Evolutionary conservation across 2,888 invertebrate species (phyloP).

Genomic region (Metopia argyrocephala): DNA sequence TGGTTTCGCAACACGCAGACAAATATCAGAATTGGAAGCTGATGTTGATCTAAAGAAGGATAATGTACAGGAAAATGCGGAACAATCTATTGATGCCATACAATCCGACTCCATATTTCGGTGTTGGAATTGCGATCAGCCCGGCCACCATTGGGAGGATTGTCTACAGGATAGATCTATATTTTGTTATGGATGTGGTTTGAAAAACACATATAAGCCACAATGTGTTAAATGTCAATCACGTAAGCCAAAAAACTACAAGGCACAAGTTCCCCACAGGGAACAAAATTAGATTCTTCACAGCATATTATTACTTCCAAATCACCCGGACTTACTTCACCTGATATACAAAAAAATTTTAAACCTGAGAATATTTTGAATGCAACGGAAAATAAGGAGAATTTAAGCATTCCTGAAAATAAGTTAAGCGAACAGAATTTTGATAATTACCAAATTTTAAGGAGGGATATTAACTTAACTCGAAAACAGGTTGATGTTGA

Average conservation of each 20-base stretch:
- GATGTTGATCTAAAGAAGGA: not conserved
- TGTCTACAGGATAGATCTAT: constrained; percentile 5
- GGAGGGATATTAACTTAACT: not conserved
- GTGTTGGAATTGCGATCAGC: too few species aligned
- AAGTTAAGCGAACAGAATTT: too few species aligned
- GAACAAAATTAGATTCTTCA: not conserved
- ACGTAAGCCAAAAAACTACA: constrained; percentile 31
- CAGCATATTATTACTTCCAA: not conserved
- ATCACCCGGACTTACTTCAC: not conserved
- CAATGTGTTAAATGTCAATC: constrained; percentile 20
- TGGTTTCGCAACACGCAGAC: constrained; percentile 1
- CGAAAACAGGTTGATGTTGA: not conserved
- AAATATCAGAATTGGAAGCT: constrained; percentile 18
- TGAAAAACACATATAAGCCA: constrained; percentile 27
- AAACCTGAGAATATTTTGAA: not conserved
- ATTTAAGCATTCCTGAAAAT: too few species aligned
- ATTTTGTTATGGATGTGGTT: constrained; percentile 37
- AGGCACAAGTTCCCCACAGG: not conserved
- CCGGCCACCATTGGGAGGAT: constrained; percentile 42
- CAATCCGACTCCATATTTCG: not conserved
- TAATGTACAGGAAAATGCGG: not conserved
- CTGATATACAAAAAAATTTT: not conserved
- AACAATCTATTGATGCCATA: not conserved
- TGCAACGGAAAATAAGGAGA: too few species aligned
- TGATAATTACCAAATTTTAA: constrained; percentile 1